Conservation (phyloP, 2,797 vertebrate genomes). For the Rhinichthys osculus region DNA sequence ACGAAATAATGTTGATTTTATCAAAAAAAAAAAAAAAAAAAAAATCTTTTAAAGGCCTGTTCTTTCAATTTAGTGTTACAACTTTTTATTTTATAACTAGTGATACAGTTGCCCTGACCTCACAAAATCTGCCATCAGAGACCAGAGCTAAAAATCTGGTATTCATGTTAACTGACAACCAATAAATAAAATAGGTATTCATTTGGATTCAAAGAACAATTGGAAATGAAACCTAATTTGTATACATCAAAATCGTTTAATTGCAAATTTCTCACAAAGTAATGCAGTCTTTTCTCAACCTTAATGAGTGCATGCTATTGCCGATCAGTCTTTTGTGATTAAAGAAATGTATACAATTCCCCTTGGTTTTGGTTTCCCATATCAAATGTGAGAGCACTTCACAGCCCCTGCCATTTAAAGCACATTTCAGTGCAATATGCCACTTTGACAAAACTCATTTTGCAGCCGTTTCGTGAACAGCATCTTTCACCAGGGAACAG, state of each 20-base stretch:
- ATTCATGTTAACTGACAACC: not conserved
- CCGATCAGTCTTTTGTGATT: not conserved
- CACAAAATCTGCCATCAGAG: not conserved
- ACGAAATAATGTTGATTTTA: not conserved
- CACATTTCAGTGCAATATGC: conserved; percentile 28
- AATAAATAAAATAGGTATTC: not conserved
- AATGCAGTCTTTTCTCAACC: not conserved
- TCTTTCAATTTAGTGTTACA: not conserved
- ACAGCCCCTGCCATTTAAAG: not conserved
- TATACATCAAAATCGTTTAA: not conserved
- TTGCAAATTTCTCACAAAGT: not conserved
- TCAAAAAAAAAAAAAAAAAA: not conserved
- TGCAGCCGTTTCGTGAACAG: conserved; percentile 22
- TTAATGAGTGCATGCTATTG: not conserved
- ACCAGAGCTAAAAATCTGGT: not conserved
- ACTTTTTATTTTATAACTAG: not conserved
- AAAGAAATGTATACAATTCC: not conserved
- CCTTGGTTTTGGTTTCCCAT: not conserved
- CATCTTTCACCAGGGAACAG: conserved; percentile 32
- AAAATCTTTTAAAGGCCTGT: not conserved
- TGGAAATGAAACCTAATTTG: not conserved
- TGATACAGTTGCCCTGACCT: not conserved
- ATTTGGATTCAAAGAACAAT: not conserved
- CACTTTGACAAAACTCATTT: conserved; percentile 13
- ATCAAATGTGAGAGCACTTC: not conserved